These are phyloP conservation scores for Drosophila koepferae DNA, from an alignment of 2,888 invertebrate species.

Conservation along the genomic window DNA sequence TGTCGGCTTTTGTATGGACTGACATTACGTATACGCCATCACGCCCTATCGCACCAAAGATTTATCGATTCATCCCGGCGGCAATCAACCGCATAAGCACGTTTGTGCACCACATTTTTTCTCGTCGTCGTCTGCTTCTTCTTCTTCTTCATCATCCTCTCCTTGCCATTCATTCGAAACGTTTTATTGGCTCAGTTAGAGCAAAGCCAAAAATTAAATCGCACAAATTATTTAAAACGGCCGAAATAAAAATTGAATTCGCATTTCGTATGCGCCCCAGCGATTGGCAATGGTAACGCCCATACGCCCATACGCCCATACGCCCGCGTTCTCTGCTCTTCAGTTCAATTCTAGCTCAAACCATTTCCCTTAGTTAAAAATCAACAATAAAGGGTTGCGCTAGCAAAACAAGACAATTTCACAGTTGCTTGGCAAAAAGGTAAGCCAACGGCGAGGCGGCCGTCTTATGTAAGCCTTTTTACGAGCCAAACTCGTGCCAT, in stretches of 20 bases:
- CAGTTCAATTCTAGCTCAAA: neutral
- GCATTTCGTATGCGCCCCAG: slow-evolving; percentile 47
- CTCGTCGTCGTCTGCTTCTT: neutral
- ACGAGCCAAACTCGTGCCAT: slow-evolving; percentile 74
- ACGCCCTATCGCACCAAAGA: slow-evolving; percentile 27
- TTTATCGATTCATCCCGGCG: slow-evolving; percentile 47
- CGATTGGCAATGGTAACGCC: slow-evolving; percentile 22
- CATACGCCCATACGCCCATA: neutral
- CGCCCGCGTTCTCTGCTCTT: neutral
- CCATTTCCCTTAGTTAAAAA: slow-evolving; percentile 57
- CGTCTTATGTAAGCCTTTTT: slow-evolving; percentile 72
- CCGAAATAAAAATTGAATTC: slow-evolving; percentile 69
- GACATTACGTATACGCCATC: slow-evolving; percentile 63
- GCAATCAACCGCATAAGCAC: slow-evolving; percentile 69
- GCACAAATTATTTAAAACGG: slow-evolving; percentile 76
- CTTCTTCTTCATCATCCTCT: neutral
- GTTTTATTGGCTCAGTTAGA: slow-evolving; percentile 69
- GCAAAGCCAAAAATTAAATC: slow-evolving; percentile 72
- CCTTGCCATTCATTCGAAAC: slow-evolving; percentile 18
- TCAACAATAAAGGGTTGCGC: slow-evolving; percentile 70
- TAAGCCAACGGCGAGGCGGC: slow-evolving; percentile 43
- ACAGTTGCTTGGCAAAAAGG: slow-evolving; percentile 78
- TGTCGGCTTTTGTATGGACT: slow-evolving; percentile 37
- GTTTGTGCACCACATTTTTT: slow-evolving; percentile 43
- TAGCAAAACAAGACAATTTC: slow-evolving; percentile 75